Conservation (phyloP, 2,113 vertebrate genomes). For the Eubucco bourcierii region DNA sequence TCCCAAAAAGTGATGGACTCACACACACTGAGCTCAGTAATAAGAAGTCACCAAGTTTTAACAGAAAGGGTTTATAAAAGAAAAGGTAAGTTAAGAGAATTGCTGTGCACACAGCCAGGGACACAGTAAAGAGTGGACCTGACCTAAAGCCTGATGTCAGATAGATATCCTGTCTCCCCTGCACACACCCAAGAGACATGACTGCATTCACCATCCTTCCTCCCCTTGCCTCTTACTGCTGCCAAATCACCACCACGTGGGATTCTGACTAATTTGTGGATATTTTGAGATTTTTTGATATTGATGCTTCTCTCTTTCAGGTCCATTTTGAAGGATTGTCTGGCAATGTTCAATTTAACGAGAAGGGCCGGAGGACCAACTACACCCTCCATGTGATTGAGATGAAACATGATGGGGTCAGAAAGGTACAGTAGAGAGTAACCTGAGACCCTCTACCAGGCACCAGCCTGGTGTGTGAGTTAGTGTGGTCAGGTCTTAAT, state of each 20-base stretch:
- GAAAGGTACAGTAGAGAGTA: constrained; percentile 81
- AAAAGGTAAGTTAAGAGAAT: background rate
- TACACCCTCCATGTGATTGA: constrained; percentile 95
- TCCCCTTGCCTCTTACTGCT: background rate
- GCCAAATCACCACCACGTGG: rapidly evolving
- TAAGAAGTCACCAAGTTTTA: background rate
- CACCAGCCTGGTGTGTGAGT: background rate
- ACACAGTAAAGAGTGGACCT: too few relatives aligned
- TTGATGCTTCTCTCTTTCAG: constrained; percentile 69
- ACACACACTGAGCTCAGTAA: background rate
- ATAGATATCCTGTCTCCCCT: background rate
- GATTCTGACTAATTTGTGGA: background rate
- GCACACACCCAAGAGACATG: background rate
- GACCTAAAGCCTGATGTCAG: too few relatives aligned
- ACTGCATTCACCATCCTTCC: background rate
- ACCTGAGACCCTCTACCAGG: background rate
- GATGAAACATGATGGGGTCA: constrained; percentile 89
- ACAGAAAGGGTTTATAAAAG: background rate
- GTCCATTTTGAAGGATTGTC: constrained; percentile 94
- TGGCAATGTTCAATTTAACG: constrained; percentile 97
- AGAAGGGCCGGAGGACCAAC: constrained; percentile 95
- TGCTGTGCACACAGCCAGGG: too few relatives aligned
- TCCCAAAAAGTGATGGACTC: background rate
- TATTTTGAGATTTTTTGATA: too few relatives aligned
- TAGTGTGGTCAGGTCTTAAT: background rate